Evolutionary conservation across 2,113 vertebrate genomes (phyloP).

Genomic region (Leptobrachium ailaonicum): DNA sequence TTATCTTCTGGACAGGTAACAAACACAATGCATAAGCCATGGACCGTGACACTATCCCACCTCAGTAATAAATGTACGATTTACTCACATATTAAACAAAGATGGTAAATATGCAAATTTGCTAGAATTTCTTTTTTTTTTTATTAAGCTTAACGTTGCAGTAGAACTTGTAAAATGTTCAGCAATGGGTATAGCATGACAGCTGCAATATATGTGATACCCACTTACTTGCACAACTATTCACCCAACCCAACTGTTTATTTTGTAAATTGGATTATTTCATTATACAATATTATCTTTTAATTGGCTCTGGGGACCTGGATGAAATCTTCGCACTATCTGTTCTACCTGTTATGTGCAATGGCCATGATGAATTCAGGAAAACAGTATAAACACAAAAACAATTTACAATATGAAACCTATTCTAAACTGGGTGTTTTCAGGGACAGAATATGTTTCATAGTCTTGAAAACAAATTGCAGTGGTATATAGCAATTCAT

Average conservation of each 20-base stretch:
- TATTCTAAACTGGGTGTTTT: not conserved
- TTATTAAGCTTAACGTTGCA: too few species aligned
- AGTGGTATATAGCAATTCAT: too few species aligned
- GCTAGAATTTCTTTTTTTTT: too few species aligned
- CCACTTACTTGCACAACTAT: not conserved
- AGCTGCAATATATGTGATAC: not conserved
- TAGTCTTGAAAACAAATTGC: too few species aligned
- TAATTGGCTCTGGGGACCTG: not conserved
- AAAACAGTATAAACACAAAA: not conserved
- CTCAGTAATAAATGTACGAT: too few species aligned
- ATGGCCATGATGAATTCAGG: not conserved
- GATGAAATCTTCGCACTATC: not conserved
- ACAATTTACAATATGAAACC: not conserved
- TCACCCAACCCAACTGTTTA: not conserved
- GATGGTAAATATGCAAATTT: too few species aligned
- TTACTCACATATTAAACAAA: too few species aligned
- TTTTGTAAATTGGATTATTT: not conserved
- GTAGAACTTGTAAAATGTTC: too few species aligned
- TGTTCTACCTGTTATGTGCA: not conserved
- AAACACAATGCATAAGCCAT: too few species aligned
- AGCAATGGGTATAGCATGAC: too few species aligned
- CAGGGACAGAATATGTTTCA: not conserved
- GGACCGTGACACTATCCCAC: too few species aligned
- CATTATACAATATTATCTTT: not conserved
- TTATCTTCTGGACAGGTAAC: too few species aligned